phyloP scores from a whole-genome alignment of 2,797 vertebrate genomes.

The Leptatherina wallacei region DNA sequence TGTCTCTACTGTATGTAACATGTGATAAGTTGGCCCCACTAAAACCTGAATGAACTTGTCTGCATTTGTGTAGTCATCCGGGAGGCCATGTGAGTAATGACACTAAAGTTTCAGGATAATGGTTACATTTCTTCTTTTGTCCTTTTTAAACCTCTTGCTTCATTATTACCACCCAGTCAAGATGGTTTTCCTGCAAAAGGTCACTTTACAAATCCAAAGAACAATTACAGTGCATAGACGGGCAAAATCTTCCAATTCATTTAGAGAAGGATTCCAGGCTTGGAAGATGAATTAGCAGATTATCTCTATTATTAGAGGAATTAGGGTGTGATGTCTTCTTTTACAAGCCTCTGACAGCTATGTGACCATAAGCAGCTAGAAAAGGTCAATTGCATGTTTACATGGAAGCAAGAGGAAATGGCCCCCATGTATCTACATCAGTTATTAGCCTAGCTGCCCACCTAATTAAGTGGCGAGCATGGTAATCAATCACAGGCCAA shows the following conservation, averaged over 20 bases:
- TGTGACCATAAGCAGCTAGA: constrained; percentile 1
- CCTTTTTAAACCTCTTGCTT: constrained; percentile 45
- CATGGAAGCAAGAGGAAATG: constrained; percentile 62
- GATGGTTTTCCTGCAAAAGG: constrained; percentile 48
- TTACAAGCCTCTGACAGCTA: constrained; percentile 20
- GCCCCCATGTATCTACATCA: constrained; percentile 72
- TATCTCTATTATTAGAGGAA: constrained; percentile 43
- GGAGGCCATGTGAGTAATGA: constrained; percentile 44
- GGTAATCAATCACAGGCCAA: constrained; percentile 78
- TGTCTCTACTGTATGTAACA: constrained; percentile 23
- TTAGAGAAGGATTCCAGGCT: constrained; percentile 25
- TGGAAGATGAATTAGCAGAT: constrained; percentile 49
- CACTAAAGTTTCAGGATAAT: constrained; percentile 36
- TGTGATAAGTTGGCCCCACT: constrained; percentile 25
- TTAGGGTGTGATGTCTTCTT: constrained; percentile 29
- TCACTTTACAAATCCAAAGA: constrained; percentile 39
- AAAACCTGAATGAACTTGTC: constrained; percentile 49
- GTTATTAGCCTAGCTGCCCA: constrained; percentile 73
- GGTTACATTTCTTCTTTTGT: constrained; percentile 40
- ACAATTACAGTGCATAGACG: constrained; percentile 18
- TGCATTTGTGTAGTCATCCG: constrained; percentile 45
- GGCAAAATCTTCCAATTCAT: constrained; percentile 29
- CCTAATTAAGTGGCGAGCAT: constrained; percentile 69
- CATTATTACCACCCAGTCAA: constrained; percentile 44
- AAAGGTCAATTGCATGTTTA: constrained; percentile 62